Percentiles rank a stretch among this genome's conserved stretches.
These are phyloP conservation scores for Galerucella calmariensis DNA, from an alignment of 2,888 invertebrate species.

Conservation along the genomic window DNA sequence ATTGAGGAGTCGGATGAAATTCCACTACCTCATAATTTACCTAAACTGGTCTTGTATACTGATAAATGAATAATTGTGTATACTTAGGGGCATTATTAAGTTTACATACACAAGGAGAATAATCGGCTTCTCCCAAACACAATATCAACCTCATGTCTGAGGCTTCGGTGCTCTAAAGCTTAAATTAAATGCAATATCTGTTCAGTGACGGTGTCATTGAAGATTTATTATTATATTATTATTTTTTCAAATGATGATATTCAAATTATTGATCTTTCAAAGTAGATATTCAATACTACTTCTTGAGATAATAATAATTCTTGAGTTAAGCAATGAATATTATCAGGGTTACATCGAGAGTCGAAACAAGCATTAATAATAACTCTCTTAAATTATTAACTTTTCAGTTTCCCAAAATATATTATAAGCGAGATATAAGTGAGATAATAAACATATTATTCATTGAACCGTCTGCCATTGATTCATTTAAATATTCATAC, in stretches of 20 bases:
- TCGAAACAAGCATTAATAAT: too few species aligned
- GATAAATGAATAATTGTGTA: slow-evolving; percentile 20
- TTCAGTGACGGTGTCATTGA: neutral
- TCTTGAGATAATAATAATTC: neutral
- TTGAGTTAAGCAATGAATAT: too few species aligned
- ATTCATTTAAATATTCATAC: too few species aligned
- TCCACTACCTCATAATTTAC: slow-evolving; percentile 1
- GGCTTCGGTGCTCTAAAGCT: neutral
- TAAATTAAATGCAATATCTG: neutral
- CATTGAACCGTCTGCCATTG: too few species aligned
- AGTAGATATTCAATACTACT: neutral
- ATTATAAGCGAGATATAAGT: too few species aligned
- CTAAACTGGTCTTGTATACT: neutral
- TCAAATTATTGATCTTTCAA: neutral
- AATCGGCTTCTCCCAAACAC: slow-evolving; percentile 16
- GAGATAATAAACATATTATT: too few species aligned
- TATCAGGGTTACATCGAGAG: too few species aligned
- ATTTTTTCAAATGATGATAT: too few species aligned
- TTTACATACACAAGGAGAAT: slow-evolving; percentile 3
- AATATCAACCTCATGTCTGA: neutral
- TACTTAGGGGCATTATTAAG: slow-evolving; percentile 18
- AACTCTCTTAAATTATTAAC: too few species aligned
- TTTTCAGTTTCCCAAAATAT: too few species aligned
- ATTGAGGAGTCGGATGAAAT: slow-evolving; percentile 6
- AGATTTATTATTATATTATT: too few species aligned